Base-by-base conservation (phyloP, 2,888 invertebrate genomes). In the Acrocyrtus sp. region DNA sequence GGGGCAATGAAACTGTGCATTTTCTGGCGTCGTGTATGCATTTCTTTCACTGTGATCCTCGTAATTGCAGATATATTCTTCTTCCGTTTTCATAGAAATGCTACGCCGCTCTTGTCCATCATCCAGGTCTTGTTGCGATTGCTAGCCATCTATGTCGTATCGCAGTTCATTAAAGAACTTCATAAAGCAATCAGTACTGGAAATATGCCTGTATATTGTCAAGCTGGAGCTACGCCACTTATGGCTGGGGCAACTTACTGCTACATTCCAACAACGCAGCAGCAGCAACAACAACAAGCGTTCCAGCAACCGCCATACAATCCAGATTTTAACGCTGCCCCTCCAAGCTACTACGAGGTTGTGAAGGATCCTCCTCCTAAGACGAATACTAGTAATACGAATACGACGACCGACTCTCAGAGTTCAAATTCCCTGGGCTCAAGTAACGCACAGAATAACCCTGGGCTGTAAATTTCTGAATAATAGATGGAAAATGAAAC, bases 21-120 rank as follows among this genome's bases (percentile, higher is more conserved):
- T 12, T 74, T 72, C 17, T 76, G 76, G 76, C 39, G 74, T 15
- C 51, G 60, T 26, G 76, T 76, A 8, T 67, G 73, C 54, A 58
- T 76, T 12, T 61, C 74, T 5, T 76, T 74, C 66, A 76, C 74
- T 24, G 62, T 65, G 41, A 39, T 74, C 1, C 41, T 65, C 29
- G n/a, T n/a, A n/a, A 63, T 74, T 41, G 26, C 70, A 45, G 45
- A 58, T 34, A 61, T 74, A 8, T n/a, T 68, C 10, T 29, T 70
- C 56, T 29, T 43, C 4, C 24, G 47, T 12, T 19, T 54, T 2
- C 61, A 61, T 12, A 21, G 47, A 17, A 61, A 45, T 47, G 22
- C 56, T 10, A 39, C 69, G 10, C n/a, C n/a, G n/a, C 27, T 62
- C 21, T 65, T 74, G 56, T 51, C 60, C 8, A 5, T 70, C n/a